These are phyloP conservation scores for Epinotia nisella DNA, from an alignment of 2,888 invertebrate species.

Conservation along the genomic window DNA sequence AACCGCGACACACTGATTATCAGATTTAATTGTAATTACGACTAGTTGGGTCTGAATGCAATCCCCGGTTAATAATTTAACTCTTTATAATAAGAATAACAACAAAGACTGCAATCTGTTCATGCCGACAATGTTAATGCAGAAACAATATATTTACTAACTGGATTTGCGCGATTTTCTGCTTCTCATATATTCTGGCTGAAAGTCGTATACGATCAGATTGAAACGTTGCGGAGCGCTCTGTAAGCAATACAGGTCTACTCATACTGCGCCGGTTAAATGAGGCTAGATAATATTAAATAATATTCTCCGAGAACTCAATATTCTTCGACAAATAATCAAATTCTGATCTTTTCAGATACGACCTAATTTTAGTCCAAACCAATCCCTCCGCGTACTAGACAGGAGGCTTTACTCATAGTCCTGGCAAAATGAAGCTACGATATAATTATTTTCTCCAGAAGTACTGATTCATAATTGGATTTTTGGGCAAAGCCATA, in stretches of 20 bases:
- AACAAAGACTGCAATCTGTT: not conserved
- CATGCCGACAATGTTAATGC: not conserved
- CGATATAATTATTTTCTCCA: not conserved
- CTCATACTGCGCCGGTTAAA: not conserved
- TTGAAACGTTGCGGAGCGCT: not conserved
- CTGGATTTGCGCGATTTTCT: not conserved
- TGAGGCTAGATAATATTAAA: not conserved
- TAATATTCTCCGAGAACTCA: no score
- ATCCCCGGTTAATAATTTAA: not conserved
- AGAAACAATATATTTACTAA: not conserved
- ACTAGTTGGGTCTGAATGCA: not conserved
- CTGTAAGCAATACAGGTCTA: not conserved
- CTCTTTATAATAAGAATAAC: not conserved
- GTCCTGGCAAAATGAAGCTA: not conserved
- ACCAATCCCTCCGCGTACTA: not conserved
- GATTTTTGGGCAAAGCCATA: conserved; percentile 51
- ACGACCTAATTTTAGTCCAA: not conserved
- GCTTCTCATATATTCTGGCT: not conserved
- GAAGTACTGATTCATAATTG: not conserved
- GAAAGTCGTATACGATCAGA: not conserved
- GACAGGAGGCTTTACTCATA: not conserved
- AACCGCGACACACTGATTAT: no score
- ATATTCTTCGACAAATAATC: no score
- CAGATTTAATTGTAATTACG: no score
- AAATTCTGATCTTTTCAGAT: no score